Conservation (phyloP, 1,140 invertebrate species). For the Aleiodes sp. region DNA sequence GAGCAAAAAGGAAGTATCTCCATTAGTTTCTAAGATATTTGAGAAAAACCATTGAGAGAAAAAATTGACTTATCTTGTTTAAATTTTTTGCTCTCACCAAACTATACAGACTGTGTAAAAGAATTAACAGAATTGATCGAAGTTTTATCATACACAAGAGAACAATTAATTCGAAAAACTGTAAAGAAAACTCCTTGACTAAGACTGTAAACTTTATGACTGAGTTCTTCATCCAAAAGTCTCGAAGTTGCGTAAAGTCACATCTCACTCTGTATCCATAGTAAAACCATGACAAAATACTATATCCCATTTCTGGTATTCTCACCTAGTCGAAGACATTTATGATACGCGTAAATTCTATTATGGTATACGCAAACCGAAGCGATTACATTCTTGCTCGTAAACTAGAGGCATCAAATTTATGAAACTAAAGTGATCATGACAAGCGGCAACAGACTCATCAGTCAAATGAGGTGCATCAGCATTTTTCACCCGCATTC, state of each 20-base stretch:
- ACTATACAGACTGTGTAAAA: neutral
- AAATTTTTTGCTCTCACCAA: neutral
- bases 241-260: neutral
- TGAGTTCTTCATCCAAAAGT: neutral
- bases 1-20: no score
- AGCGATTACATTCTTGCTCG: neutral
- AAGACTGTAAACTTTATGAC: conserved; percentile 1
- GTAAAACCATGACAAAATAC: neutral
- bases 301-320: neutral
- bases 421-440: neutral
- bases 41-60: no score
- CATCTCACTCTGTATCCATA: neutral
- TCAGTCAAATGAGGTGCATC: neutral
- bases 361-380: conserved; percentile 10
- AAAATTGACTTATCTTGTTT: no score
- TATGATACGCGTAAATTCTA: conserved; percentile 6
- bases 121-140: neutral
- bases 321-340: neutral
- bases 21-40: no score
- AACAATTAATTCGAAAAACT: conserved; percentile 2
- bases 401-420: neutral
- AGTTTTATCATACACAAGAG: neutral
- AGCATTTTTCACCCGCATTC: neutral
- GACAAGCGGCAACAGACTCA: neutral
- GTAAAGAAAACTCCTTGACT: neutral